phyloP scores from a whole-genome alignment of 2,888 invertebrate species.

The Cryptus viduatorius region DNA sequence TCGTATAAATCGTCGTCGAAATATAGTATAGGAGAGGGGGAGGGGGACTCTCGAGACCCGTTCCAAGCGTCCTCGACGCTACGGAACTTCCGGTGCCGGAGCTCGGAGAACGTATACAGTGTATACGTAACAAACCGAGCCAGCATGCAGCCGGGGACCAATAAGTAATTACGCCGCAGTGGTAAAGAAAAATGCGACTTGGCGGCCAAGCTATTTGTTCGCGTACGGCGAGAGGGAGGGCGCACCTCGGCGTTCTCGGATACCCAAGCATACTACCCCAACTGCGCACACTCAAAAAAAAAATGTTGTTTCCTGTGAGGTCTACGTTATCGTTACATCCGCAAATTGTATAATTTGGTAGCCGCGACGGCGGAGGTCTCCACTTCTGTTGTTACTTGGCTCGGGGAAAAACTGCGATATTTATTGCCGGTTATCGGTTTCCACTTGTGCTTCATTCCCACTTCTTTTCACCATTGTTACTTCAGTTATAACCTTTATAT shows the following conservation, averaged over 20 bases:
- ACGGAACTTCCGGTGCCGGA: constrained; percentile 63
- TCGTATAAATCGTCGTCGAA: constrained; percentile 76
- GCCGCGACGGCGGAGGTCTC: constrained; percentile 59
- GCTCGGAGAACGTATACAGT: constrained; percentile 12
- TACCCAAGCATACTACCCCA: constrained; percentile 1
- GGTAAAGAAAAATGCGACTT: constrained; percentile 76
- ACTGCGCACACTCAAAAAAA: constrained; percentile 2
- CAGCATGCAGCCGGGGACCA: constrained; percentile 69
- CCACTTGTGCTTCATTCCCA: constrained; percentile 44
- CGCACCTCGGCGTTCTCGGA: neutral
- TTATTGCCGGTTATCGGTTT: constrained; percentile 78
- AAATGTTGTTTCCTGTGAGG: constrained; percentile 57
- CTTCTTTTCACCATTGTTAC: constrained; percentile 22
- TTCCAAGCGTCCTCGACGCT: constrained; percentile 58
- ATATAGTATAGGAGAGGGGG: constrained; percentile 54
- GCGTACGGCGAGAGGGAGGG: constrained; percentile 45
- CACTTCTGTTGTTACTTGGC: constrained; percentile 17
- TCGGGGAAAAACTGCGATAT: constrained; percentile 69
- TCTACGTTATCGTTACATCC: constrained; percentile 77
- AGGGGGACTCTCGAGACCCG: constrained; percentile 62
- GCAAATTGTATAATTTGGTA: constrained; percentile 79
- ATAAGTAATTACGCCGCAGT: constrained; percentile 78
- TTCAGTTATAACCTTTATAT: constrained; percentile 29
- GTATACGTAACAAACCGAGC: constrained; percentile 48
- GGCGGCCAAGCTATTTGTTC: constrained; percentile 75